phyloP scores from a whole-genome alignment of 2,888 invertebrate genomes.

The Syritta pipiens region DNA sequence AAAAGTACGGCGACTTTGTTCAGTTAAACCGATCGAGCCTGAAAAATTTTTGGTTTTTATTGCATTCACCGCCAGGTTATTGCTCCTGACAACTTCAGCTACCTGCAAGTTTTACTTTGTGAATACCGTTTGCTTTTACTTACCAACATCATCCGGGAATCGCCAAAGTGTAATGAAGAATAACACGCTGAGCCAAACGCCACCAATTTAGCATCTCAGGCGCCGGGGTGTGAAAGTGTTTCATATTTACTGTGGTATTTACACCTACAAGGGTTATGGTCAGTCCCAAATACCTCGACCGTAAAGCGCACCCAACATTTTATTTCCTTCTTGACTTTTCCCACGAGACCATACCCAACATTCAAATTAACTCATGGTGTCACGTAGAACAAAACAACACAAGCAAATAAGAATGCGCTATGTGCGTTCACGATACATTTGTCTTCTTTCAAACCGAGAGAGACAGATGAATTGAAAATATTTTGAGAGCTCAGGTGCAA shows the following conservation, averaged over 20 bases:
- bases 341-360: slow-evolving; percentile 16
- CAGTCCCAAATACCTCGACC: background rate
- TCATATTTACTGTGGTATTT: background rate
- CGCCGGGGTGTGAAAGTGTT: background rate
- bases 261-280: background rate
- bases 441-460: slow-evolving; percentile 9
- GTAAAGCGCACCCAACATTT: background rate
- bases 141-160: too few relatives aligned
- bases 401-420: slow-evolving; percentile 30
- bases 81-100: too few relatives aligned
- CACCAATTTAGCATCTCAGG: too few relatives aligned
- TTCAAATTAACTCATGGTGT: slow-evolving; percentile 21
- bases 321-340: slow-evolving; percentile 3
- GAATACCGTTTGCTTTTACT: too few relatives aligned
- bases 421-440: too few relatives aligned
- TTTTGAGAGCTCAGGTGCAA: slow-evolving; percentile 44
- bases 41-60: too few relatives aligned
- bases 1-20: too few relatives aligned
- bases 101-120: too few relatives aligned
- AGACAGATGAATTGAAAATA: background rate
- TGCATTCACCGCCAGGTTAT: too few relatives aligned
- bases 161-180: too few relatives aligned
- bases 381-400: slow-evolving; percentile 13
- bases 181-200: too few relatives aligned
- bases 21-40: too few relatives aligned